These are phyloP conservation scores for Halictus quadricinctus DNA, from an alignment of 2,888 invertebrate species.

Conservation along the genomic window DNA sequence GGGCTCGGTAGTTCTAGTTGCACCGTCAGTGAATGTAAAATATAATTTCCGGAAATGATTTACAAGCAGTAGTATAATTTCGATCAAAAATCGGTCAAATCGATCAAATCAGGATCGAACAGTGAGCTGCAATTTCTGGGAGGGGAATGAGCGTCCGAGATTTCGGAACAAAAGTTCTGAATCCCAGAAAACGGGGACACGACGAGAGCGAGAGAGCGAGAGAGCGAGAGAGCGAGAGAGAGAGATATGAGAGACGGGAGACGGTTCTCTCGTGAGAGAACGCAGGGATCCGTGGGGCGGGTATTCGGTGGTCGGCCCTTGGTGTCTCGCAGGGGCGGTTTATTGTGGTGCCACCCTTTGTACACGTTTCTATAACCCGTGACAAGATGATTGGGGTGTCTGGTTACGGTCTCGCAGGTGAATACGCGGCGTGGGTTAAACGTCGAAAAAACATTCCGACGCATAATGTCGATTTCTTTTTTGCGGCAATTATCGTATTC, in stretches of 20 bases:
- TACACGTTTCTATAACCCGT: conserved; percentile 78
- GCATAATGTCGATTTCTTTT: conserved; percentile 60
- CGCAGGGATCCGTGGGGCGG: conserved; percentile 32
- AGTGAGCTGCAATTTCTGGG: background rate
- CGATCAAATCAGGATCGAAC: background rate
- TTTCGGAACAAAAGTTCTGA: conserved; percentile 7
- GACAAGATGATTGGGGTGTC: conserved; percentile 81
- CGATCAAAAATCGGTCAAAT: no score
- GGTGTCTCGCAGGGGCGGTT: conserved; percentile 80
- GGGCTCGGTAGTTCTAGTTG: no score
- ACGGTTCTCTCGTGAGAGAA: conserved; percentile 32
- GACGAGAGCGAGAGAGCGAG: background rate
- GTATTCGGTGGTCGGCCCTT: conserved; percentile 56
- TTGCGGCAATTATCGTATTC: conserved; percentile 46
- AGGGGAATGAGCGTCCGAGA: background rate
- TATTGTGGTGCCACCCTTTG: conserved; percentile 80
- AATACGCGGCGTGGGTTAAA: conserved; percentile 73
- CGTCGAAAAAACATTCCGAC: conserved; percentile 67
- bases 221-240: background rate
- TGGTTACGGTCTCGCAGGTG: conserved; percentile 76
- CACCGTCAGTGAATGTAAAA: no score
- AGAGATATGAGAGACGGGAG: background rate
- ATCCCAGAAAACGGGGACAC: conserved; percentile 24
- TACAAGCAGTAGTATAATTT: background rate
- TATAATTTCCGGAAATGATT: background rate